Percentiles rank a stretch among this genome's conserved stretches.
Evolutionary conservation across 2,113 vertebrate species (phyloP).

Genomic region (Pantherophis guttatus): DNA sequence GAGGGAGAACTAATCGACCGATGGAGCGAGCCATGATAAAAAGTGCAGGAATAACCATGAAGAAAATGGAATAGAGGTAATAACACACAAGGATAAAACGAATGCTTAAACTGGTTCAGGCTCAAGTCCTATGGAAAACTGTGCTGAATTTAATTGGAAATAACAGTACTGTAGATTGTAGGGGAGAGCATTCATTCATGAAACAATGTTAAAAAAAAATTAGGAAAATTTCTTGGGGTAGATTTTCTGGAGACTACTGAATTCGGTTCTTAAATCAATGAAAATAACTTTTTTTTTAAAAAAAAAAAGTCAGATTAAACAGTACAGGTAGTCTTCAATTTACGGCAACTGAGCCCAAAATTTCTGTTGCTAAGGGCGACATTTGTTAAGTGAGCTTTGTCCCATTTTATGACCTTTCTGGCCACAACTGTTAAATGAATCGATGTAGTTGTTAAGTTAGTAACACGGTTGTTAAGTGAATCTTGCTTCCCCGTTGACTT

Average conservation of each 20-base stretch:
- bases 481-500: too few relatives aligned
- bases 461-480: too few relatives aligned
- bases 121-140: neutral
- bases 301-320: neutral
- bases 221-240: neutral
- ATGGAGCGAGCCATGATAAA: constrained; percentile 27
- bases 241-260: neutral
- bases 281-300: neutral
- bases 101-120: neutral
- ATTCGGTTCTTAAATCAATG: neutral
- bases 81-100: constrained; percentile 9
- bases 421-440: too few relatives aligned
- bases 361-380: too few relatives aligned
- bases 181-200: neutral
- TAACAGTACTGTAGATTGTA: neutral
- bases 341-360: too few relatives aligned
- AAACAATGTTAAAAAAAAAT: neutral
- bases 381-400: too few relatives aligned
- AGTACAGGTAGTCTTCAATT: too few relatives aligned
- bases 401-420: too few relatives aligned
- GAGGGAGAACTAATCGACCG: constrained; percentile 37
- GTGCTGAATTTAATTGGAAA: neutral
- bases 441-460: too few relatives aligned
- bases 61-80: neutral
- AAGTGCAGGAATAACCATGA: constrained; percentile 15